Evolutionary conservation across 2,113 vertebrate genomes (phyloP), one percentile per base, ranked within the genome.

Genomic region (Corydoras sp.): DNA sequence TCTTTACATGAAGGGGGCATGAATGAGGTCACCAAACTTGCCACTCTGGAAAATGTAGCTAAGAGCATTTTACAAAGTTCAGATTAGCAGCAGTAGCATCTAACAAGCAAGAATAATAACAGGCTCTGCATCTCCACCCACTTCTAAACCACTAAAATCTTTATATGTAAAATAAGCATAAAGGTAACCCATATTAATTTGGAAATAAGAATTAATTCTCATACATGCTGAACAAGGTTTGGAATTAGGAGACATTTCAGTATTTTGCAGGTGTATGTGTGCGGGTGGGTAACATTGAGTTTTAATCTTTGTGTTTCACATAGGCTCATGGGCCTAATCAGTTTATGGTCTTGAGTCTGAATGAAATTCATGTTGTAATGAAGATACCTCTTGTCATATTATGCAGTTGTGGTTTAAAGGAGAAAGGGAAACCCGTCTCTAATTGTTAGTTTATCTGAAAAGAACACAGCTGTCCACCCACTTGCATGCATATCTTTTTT

Each of bases 401-500:
- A 59, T 65, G 70, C 67, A 75, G 35, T 53, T 70, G 74, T 65
- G 31, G 51, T 64, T 63, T 74, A 58, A 69, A 75, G 62, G 58
- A 62, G 65, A 73, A 48, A 24, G 63, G 58, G 62, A 68, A 62
- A 56, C 61, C 64, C 71, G 69, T 72, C 65, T 58, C 60, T 74
- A 58, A 71, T 71, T 78, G 70, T 62, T 50, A 48, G 58, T 72
- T 72, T 76, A 63, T 76, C 65, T 72, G 65, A 65, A 77, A 71
- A 73, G 67, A 59, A 48, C 72, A 69, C 72, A 75, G 69, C 78
- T 80, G 75, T 80, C 58, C 55, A 71, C 70, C 68, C 72, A 75
- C 78, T 69, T 69, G 78, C 58, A 61, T 76, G 9, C 64, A 62
- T 54, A 51, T 65, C 48, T 67, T 35, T 62, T 66, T 3, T 58